phyloP scores from a whole-genome alignment of 2,888 invertebrate species.

The Geotrupes spiniger region DNA sequence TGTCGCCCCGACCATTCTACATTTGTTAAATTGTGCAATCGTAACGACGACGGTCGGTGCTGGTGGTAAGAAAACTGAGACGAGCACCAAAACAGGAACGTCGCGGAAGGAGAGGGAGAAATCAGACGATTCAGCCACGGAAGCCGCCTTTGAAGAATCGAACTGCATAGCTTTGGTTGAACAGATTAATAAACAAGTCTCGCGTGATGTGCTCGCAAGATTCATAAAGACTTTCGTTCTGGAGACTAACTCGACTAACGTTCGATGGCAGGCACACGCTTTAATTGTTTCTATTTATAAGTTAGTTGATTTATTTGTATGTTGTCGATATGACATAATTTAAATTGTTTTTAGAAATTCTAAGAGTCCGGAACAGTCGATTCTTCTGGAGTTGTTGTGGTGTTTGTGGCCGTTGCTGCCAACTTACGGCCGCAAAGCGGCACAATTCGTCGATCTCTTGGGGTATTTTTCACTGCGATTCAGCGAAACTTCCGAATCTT shows the following conservation, averaged over 20 bases:
- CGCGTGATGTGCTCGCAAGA: constrained; percentile 61
- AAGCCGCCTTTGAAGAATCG: constrained; percentile 63
- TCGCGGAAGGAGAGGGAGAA: constrained; percentile 62
- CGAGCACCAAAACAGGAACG: constrained; percentile 23
- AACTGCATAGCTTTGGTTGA: constrained; percentile 67
- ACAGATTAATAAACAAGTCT: constrained; percentile 66
- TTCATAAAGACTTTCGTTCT: constrained; percentile 89
- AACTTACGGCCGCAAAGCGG: constrained; percentile 88
- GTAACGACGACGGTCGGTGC: constrained; percentile 56
- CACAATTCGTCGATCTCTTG: constrained; percentile 94
- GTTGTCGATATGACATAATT: constrained; percentile 1
- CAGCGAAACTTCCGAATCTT: constrained; percentile 68
- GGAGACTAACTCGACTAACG: constrained; percentile 88
- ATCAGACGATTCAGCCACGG: constrained; percentile 64
- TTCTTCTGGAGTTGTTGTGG: constrained; percentile 82
- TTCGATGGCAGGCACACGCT: constrained; percentile 95
- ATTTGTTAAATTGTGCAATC: constrained; percentile 85
- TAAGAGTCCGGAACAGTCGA: constrained; percentile 71
- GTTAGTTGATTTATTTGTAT: constrained; percentile 52
- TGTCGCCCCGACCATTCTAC: constrained; percentile 87
- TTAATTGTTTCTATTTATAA: constrained; percentile 80
- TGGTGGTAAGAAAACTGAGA: constrained; percentile 31
- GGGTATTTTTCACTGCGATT: constrained; percentile 93
- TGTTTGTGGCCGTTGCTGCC: constrained; percentile 87
- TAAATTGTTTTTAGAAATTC: constrained; percentile 63